These are phyloP conservation scores for Mimachlamys varia DNA, from an alignment of 2,888 invertebrate species.

Conservation along the genomic window DNA sequence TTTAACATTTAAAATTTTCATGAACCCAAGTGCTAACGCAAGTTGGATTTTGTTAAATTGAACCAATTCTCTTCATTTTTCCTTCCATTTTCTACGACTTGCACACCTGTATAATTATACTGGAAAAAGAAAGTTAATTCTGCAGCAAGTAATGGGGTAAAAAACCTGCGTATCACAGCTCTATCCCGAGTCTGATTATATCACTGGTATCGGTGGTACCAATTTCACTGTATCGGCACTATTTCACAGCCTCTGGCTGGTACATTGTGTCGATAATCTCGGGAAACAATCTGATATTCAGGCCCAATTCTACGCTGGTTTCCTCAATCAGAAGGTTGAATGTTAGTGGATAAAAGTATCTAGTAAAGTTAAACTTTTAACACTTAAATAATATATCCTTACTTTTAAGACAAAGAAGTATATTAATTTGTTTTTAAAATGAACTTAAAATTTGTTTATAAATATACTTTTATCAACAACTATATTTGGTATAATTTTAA, in stretches of 20 bases:
- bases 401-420: no score
- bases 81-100: not conserved
- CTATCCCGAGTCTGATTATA: not conserved
- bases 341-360: not conserved
- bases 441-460: no score
- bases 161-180: not conserved
- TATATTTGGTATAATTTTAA: no score
- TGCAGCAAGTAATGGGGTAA: not conserved
- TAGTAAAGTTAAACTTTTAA: no score
- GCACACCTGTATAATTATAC: conserved; percentile 22
- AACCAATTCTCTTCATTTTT: conserved; percentile 34
- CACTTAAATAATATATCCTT: no score
- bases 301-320: not conserved
- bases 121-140: conserved; percentile 36
- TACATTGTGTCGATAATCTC: not conserved
- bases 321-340: not conserved
- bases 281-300: not conserved
- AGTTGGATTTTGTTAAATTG: conserved; percentile 36
- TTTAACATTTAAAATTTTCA: conserved; percentile 31
- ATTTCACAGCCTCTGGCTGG: not conserved
- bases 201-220: not conserved
- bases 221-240: not conserved
- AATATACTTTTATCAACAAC: no score
- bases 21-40: conserved; percentile 16
- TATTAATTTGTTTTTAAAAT: no score